Evolutionary conservation across 2,888 invertebrate species (phyloP), one percentile per base, ranked within the genome.

Genomic region (Xestia rhomboidea): DNA sequence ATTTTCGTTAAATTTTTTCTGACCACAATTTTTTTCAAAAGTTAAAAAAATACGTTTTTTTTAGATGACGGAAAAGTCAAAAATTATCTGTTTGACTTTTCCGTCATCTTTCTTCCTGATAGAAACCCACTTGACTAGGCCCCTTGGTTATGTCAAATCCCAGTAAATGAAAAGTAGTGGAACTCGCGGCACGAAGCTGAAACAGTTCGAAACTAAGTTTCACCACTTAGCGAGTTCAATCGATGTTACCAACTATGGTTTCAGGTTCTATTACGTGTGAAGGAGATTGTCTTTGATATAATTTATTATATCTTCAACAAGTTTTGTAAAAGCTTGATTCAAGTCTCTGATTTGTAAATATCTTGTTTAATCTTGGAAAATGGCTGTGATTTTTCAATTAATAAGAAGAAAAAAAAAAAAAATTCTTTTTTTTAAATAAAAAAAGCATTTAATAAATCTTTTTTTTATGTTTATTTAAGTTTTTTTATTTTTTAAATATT

Each of bases 221-320:
- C 69, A 70, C 63, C 83, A 84, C 83, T 87, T 80, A 72, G 63
- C 74, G 63, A 84, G 81, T 84, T 87, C 87, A 80, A 87, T 84
- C 83, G 83, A 84, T 87, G 87, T 87, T 84, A n/a, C 72, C 81
- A 64, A 68, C 71, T 84, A 51, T 34, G 34, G 57, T n/a, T 51
- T 57, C 66, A n/a, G 30, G 10, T 11, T 10, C 3, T 38, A 60
- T 73, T 87, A 62, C 81, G 74, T 87, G 54, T n/a, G 27, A 84
- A 24, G 21, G 73, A 49, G 11, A 83, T 69, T n/a, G 57, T 3
- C 1, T 41, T 66, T 44, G 15, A 21, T 24, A 6, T 27, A 44
- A n/a, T 0, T 8, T n/a, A n/a, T 46, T 73, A 3, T 21, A 13
- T 24, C 30, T n/a, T 60, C 1, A 10, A 10, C 34, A 18, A n/a